Conservation (phyloP, 2,797 vertebrate species). For the Galaxias olidus region DNA sequence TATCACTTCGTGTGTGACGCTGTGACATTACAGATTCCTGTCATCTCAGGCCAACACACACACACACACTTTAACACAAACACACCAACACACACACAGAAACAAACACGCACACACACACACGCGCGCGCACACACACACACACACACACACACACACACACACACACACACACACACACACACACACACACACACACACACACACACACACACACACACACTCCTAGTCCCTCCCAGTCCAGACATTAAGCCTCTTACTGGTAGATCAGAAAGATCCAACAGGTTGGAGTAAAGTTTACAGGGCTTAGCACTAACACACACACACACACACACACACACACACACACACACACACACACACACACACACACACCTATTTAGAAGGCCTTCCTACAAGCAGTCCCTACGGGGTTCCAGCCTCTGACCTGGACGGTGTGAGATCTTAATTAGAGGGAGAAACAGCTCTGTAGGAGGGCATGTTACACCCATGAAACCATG, state of each 20-base stretch:
- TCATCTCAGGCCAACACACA: slow-evolving; percentile 40
- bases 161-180: slow-evolving; percentile 49
- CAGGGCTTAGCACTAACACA: slow-evolving; percentile 45
- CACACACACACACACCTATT: slow-evolving; percentile 28
- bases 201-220: slow-evolving; percentile 44
- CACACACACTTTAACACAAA: slow-evolving; percentile 44
- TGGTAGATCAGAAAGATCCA: slow-evolving; percentile 69
- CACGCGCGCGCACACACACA: slow-evolving; percentile 44
- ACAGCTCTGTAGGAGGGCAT: too few species aligned
- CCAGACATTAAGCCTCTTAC: slow-evolving; percentile 72
- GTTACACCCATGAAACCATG: too few species aligned
- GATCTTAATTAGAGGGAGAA: too few species aligned
- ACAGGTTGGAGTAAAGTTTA: slow-evolving; percentile 57
- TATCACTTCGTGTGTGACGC: slow-evolving; percentile 27
- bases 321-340: slow-evolving; percentile 30
- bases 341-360: slow-evolving; percentile 34
- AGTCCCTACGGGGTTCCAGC: too few species aligned
- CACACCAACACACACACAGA: slow-evolving; percentile 41
- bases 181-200: slow-evolving; percentile 41
- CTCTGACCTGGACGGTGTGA: too few species aligned
- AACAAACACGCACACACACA: slow-evolving; percentile 45
- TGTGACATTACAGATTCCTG: slow-evolving; percentile 19
- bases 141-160: slow-evolving; percentile 44
- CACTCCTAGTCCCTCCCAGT: slow-evolving; percentile 53
- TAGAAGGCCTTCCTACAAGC: too few species aligned